Base-by-base conservation (phyloP, 2,888 invertebrate genomes). In the Tetanocera ferruginea region DNA sequence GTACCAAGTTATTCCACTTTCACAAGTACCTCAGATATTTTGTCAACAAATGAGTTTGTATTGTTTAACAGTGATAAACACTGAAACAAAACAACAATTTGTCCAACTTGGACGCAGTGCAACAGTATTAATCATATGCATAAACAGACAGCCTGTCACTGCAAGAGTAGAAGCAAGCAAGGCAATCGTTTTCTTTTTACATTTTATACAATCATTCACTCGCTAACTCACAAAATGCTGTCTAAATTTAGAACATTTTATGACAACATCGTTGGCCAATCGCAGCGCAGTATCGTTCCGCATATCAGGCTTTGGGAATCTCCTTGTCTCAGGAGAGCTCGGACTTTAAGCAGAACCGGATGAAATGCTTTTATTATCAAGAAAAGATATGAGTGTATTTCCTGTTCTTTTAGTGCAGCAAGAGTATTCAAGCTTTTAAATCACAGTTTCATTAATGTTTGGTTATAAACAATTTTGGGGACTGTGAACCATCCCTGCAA, bases 201-300 rank as follows among this genome's bases (percentile, higher is more conserved):
- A 31, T 19, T 49, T 52, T 43, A 23, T 57, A 37, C 72, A 69
- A 60, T 55, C 60, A 55, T 71, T 62, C 64, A 43, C 51, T 62
- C 49, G 51, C 73, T 28, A 79, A n/a, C 76, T 57, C 31, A 70
- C 71, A 78, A 77, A 77, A 80, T 76, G 74, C 19, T 77, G 60
- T 81, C 82, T 83, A 83, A 83, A 80, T 79, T 82, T 83, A 83
- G 83, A 82, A 80, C 79, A 82, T 74, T 80, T 80, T 82, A 84
- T 85, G 84, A 85, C 85, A 84, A 83, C 84, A 85, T 85, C 83
- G 78, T 72, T 80, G 79, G 77, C 84, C 83, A 84, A 84, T 83
- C 78, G 79, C 77, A 80, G 77, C 73, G 79, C 77, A 80, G 52
- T 76, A 69, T 25, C 76, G 72, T 70, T 43, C 67, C 67, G 77